Evolutionary conservation across 2,888 invertebrate species (phyloP).

Genomic region (Anthrax anthrax): DNA sequence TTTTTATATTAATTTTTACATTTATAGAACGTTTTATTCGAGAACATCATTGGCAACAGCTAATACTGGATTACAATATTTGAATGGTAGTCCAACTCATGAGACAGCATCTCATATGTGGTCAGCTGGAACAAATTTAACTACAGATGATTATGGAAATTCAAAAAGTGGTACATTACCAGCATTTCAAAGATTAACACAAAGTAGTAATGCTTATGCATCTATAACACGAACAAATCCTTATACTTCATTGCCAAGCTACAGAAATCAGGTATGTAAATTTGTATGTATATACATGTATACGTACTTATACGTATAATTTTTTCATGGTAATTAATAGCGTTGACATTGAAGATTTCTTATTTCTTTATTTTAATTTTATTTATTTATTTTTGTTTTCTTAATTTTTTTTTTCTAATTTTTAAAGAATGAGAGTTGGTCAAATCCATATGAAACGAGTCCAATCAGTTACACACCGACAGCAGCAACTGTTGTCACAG

Average conservation of each 20-base stretch:
- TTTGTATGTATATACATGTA: neutral
- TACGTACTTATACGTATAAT: neutral
- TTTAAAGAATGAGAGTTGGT: constrained; percentile 24
- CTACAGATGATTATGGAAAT: constrained; percentile 27
- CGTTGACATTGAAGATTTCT: too few species aligned
- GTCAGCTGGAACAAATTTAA: constrained; percentile 18
- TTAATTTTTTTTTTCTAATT: too few species aligned
- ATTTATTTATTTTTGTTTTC: too few species aligned
- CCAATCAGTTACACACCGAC: constrained; percentile 25
- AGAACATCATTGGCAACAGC: constrained; percentile 27
- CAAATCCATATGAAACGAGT: constrained; percentile 22
- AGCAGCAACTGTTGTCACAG: constrained; percentile 9
- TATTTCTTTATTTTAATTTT: too few species aligned
- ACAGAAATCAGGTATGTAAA: constrained; percentile 27
- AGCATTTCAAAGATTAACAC: constrained; percentile 28
- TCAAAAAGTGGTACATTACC: constrained; percentile 27
- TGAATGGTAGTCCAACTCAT: constrained; percentile 17
- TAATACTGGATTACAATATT: constrained; percentile 27
- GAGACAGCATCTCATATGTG: constrained; percentile 15
- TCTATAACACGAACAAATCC: constrained; percentile 14
- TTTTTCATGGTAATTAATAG: too few species aligned
- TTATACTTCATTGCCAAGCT: constrained; percentile 25
- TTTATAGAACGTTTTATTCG: constrained; percentile 27
- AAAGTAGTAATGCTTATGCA: constrained; percentile 8
- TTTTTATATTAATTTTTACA: too few species aligned